Conservation (phyloP, 2,797 vertebrate species). For the Taeniopygia guttata region DNA sequence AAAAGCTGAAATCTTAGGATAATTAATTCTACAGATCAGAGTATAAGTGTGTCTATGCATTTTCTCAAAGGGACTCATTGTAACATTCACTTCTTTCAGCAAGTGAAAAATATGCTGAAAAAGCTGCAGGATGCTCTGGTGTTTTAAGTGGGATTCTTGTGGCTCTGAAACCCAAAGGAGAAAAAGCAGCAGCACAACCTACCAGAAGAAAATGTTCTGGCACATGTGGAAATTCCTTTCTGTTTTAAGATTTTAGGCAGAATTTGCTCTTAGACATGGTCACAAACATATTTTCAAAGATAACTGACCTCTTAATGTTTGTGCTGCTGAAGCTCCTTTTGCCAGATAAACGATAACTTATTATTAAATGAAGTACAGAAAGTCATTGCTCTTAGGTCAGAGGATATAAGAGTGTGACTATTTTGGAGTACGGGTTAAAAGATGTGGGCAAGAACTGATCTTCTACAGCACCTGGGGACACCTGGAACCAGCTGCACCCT, state of each 20-base stretch:
- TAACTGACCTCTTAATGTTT: background rate
- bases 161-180: constrained; percentile 3
- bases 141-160: constrained; percentile 21
- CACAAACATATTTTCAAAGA: background rate
- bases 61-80: constrained; percentile 22
- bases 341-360: background rate
- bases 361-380: background rate
- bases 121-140: constrained; percentile 10
- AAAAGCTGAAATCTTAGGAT: constrained; percentile 7
- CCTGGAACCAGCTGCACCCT: background rate
- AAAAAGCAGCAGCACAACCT: background rate
- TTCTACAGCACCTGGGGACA: background rate
- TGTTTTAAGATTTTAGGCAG: background rate
- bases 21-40: constrained; percentile 1
- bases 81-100: background rate
- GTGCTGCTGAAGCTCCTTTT: background rate
- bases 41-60: background rate
- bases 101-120: constrained; percentile 23
- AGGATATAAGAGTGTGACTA: background rate
- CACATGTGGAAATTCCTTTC: background rate
- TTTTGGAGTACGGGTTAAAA: background rate
- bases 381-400: background rate
- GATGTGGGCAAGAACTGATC: background rate
- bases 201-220: background rate
- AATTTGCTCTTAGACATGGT: background rate